Conservation (phyloP, 2,113 vertebrate species). For the Ailuropoda melanoleuca region DNA sequence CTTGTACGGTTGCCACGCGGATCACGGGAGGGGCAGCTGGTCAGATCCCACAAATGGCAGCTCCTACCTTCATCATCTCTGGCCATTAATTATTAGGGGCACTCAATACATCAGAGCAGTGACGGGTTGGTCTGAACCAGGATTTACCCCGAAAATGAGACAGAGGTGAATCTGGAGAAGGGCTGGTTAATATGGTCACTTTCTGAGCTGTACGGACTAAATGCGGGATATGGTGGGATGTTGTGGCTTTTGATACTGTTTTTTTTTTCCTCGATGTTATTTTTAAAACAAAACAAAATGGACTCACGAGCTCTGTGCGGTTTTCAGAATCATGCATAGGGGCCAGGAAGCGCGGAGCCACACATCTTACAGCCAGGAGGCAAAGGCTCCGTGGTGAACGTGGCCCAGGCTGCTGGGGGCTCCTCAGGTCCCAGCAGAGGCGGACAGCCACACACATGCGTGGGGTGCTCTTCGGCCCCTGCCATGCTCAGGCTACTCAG, state of each 20-base stretch:
- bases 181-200: neutral
- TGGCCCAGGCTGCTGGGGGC: neutral
- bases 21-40: neutral
- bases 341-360: neutral
- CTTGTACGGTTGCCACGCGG: accelerated
- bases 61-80: neutral
- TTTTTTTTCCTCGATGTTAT: neutral
- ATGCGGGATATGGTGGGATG: neutral
- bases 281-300: constrained; percentile 33
- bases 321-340: constrained; percentile 7
- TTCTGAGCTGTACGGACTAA: neutral
- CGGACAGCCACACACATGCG: neutral
- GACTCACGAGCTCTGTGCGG: neutral
- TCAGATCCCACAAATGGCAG: neutral
- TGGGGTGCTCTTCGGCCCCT: neutral
- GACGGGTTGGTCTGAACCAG: neutral
- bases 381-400: neutral
- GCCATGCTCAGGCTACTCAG: neutral
- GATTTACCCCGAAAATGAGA: neutral
- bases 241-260: neutral
- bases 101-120: neutral
- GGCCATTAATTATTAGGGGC: neutral
- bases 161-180: neutral
- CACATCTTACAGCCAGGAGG: neutral
- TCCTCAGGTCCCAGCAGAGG: neutral